A percentile compares a stretch with the other conserved stretches of the same genome.
Conservation (phyloP, 2,888 invertebrate species). For the Odontothrips loti region DNA sequence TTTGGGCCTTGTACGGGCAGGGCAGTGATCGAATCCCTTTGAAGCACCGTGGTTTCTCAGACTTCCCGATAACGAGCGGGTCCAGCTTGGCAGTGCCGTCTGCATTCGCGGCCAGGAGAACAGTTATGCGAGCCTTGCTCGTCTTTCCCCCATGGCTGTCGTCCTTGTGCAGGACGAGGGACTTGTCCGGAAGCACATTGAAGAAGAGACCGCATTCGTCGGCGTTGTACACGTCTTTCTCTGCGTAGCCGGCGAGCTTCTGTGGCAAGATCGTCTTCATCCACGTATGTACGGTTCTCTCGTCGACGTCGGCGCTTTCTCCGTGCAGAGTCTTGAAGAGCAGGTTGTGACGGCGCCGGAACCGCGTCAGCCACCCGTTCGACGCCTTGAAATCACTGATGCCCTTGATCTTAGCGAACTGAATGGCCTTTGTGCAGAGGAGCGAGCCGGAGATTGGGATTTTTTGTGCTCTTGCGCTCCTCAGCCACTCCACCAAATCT, state of each 20-base stretch:
- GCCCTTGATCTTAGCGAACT: not conserved
- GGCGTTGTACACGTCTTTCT: slow-evolving; percentile 40
- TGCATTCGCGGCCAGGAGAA: slow-evolving; percentile 43
- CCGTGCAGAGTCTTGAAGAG: not conserved
- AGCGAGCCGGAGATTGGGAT: not conserved
- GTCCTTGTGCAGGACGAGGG: slow-evolving; percentile 41
- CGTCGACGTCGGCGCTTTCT: not conserved
- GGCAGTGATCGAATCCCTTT: slow-evolving; percentile 5
- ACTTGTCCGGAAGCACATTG: slow-evolving; percentile 40
- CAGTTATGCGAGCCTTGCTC: slow-evolving; percentile 42
- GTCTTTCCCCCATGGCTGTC: slow-evolving; percentile 41
- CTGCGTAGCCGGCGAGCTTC: not conserved
- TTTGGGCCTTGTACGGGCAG: not conserved
- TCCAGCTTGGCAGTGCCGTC: slow-evolving; percentile 43
- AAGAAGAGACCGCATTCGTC: slow-evolving; percentile 40
- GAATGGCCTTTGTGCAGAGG: not conserved
- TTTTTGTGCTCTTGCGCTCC: not conserved
- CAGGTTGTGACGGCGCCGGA: not conserved
- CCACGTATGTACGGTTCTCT: not conserved
- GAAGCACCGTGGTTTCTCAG: slow-evolving; percentile 39
- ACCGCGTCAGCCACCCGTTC: not conserved
- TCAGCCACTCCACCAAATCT: not conserved
- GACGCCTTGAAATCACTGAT: not conserved
- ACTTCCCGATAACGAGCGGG: slow-evolving; percentile 43
- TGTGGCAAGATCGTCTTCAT: not conserved